Percentiles rank a stretch among this genome's conserved stretches.
Evolutionary conservation across 1,140 invertebrate species (phyloP).

Genomic region (Drosophila hydei): DNA sequence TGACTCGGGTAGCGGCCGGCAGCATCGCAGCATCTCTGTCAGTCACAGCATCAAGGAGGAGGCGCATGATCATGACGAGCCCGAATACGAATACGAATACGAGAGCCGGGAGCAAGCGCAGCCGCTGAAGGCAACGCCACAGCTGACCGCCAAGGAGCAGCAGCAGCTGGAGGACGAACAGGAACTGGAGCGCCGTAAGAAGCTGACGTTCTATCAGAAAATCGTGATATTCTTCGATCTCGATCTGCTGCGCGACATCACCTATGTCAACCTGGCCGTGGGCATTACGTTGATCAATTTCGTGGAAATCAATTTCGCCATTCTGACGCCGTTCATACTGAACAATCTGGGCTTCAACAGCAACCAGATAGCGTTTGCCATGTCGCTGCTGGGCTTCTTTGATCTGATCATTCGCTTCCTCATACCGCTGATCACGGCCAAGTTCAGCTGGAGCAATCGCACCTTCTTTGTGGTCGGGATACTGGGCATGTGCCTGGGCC

Average conservation of each 20-base stretch:
- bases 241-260: slow-evolving; percentile 87
- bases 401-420: slow-evolving; percentile 87
- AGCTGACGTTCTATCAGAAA: slow-evolving; percentile 85
- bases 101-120: slow-evolving; percentile 30
- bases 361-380: slow-evolving; percentile 85
- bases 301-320: slow-evolving; percentile 89
- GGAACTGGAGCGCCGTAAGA: slow-evolving; percentile 65
- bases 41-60: slow-evolving; percentile 79
- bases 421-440: slow-evolving; percentile 87
- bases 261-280: slow-evolving; percentile 88
- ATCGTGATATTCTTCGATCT: slow-evolving; percentile 88
- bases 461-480: slow-evolving; percentile 88
- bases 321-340: slow-evolving; percentile 88
- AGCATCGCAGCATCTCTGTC: slow-evolving; percentile 68
- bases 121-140: neutral
- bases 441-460: slow-evolving; percentile 87
- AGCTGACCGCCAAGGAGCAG: slow-evolving; percentile 49
- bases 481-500: slow-evolving; percentile 86
- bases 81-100: slow-evolving; percentile 4
- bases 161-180: slow-evolving; percentile 69
- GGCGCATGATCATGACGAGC: slow-evolving; percentile 15
- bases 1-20: slow-evolving; percentile 24
- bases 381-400: slow-evolving; percentile 86
- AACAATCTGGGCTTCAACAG: slow-evolving; percentile 85
- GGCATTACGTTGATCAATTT: slow-evolving; percentile 88